phyloP scores from a whole-genome alignment of 2,888 invertebrate species.

The Parascotia fuliginaria region DNA sequence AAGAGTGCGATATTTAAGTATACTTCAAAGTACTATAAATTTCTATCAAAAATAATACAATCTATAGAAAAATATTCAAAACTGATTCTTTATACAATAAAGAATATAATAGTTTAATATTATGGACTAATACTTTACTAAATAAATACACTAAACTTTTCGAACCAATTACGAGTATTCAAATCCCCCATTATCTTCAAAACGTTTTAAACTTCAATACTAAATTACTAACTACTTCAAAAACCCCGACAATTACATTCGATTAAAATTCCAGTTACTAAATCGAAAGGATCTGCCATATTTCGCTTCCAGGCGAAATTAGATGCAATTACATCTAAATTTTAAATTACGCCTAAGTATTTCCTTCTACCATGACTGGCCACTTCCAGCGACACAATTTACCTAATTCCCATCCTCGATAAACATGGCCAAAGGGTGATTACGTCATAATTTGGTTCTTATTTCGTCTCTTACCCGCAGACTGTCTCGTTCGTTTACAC shows the following conservation, averaged over 20 bases:
- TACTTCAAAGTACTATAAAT: too few relatives aligned
- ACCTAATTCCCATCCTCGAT: slow-evolving; percentile 22
- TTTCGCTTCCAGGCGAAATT: slow-evolving; percentile 6
- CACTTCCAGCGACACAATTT: slow-evolving; percentile 25
- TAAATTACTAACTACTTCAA: not conserved
- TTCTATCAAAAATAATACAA: too few relatives aligned
- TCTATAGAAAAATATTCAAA: too few relatives aligned
- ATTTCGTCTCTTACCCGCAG: slow-evolving; percentile 18
- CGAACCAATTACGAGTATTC: not conserved
- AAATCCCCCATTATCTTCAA: not conserved
- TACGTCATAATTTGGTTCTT: slow-evolving; percentile 55
- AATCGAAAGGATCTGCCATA: not conserved
- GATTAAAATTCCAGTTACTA: slow-evolving; percentile 6
- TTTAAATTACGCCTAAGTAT: slow-evolving; percentile 9
- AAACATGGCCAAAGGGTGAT: slow-evolving; percentile 45
- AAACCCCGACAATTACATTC: not conserved
- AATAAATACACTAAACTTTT: not conserved
- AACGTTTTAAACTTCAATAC: not conserved
- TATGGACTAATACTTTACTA: too few relatives aligned
- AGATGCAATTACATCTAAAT: slow-evolving; percentile 17
- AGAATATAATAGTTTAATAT: too few relatives aligned
- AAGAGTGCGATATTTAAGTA: too few relatives aligned
- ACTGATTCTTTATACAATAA: too few relatives aligned
- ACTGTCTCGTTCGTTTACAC: slow-evolving; percentile 20
- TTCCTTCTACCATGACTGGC: not conserved